Conservation (phyloP, 2,888 invertebrate genomes). For the Sicus ferrugineus region DNA sequence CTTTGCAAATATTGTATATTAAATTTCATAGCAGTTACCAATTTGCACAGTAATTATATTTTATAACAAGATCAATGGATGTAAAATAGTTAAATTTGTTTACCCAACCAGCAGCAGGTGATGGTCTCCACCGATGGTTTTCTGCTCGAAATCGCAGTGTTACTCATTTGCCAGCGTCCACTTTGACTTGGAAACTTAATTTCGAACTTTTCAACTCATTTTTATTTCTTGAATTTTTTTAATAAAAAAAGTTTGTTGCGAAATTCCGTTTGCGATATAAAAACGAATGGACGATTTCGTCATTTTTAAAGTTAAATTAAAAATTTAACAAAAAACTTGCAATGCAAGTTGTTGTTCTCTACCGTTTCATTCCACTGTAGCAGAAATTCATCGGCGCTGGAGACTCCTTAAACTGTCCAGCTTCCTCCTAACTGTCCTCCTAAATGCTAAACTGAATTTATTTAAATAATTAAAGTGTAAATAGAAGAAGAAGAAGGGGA, state of each 20-base stretch:
- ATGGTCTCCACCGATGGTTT: too few species aligned
- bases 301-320: too few species aligned
- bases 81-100: too few species aligned
- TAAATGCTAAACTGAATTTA: constrained; percentile 24
- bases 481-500: background rate
- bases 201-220: background rate
- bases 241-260: background rate
- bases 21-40: too few species aligned
- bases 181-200: background rate
- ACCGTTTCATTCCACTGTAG: background rate
- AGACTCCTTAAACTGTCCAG: background rate
- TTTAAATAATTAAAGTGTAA: constrained; percentile 24
- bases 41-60: too few species aligned
- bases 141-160: background rate
- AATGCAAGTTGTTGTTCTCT: background rate
- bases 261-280: background rate
- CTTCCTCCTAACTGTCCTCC: too few species aligned
- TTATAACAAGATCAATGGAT: too few species aligned
- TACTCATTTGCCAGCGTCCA: background rate
- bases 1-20: too few species aligned
- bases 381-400: background rate
- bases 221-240: background rate
- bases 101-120: too few species aligned
- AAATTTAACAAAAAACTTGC: too few species aligned
- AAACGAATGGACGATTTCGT: background rate